A percentile compares a stretch with the other conserved stretches of the same genome.
These are phyloP conservation scores for Pocillopora grandis DNA, from an alignment of 92 coral and sea anemone species.

Conservation along the genomic window DNA sequence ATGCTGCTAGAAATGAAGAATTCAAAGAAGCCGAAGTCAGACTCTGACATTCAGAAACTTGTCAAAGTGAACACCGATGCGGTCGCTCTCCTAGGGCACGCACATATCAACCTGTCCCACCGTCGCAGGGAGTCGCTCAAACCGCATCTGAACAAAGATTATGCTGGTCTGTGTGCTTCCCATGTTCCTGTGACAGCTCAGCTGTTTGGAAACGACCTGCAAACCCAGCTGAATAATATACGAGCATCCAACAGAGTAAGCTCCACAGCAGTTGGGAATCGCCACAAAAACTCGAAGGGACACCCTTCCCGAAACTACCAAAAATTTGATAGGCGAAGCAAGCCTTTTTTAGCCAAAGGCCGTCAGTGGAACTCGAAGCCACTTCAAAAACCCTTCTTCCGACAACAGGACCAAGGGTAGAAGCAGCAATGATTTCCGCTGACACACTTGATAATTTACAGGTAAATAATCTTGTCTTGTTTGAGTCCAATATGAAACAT, in stretches of 20 bases:
- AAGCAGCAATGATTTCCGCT: no score
- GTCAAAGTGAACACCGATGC: no score
- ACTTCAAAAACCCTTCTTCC: no score
- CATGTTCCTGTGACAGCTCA: constrained; percentile 38
- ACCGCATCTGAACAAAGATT: constrained; percentile 33
- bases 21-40: no score
- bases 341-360: background rate
- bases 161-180: constrained; percentile 19
- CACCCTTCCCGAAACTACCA: constrained; percentile 17
- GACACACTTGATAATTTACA: no score
- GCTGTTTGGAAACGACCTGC: constrained; percentile 56
- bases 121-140: background rate
- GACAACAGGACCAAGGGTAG: no score
- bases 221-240: constrained; percentile 48
- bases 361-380: no score
- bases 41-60: no score
- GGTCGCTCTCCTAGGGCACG: constrained; percentile 38
- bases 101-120: constrained; percentile 44
- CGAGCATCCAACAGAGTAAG: constrained; percentile 36
- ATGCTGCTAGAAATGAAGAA: no score
- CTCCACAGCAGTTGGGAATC: constrained; percentile 31
- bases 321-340: constrained; percentile 12
- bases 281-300: constrained; percentile 10
- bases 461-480: no score
- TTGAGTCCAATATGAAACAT: no score